Percentiles rank a stretch among this genome's conserved stretches.
Evolutionary conservation across 1,140 invertebrate genomes (phyloP).

Genomic region (Heliconius eleuchia): DNA sequence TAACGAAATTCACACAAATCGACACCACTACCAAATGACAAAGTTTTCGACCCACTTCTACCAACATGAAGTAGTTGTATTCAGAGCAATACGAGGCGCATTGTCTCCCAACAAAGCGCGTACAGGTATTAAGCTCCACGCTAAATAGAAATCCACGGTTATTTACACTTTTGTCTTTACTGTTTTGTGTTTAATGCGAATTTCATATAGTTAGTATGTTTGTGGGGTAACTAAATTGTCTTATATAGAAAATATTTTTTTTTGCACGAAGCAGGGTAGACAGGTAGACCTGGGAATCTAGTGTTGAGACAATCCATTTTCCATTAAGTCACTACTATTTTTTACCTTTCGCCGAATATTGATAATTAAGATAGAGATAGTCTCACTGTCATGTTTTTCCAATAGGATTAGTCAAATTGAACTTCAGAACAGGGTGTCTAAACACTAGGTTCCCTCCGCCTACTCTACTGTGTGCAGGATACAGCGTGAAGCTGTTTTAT

Average conservation of each 20-base stretch:
- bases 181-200: constrained; percentile 15
- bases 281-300: no score
- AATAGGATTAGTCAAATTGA: neutral
- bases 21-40: neutral
- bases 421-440: neutral
- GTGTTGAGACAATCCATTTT: no score
- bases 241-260: no score
- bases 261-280: no score
- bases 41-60: neutral
- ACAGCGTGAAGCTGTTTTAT: no score
- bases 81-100: constrained; percentile 9
- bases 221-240: neutral
- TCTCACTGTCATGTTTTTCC: no score
- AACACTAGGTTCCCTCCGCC: neutral
- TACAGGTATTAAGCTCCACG: constrained; percentile 21
- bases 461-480: no score
- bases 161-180: constrained; percentile 25
- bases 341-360: no score
- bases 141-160: constrained; percentile 27
- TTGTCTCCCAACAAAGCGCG: constrained; percentile 2
- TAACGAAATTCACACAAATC: neutral
- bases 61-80: neutral
- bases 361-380: no score
- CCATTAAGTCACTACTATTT: no score
- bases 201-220: neutral